Base-by-base conservation (phyloP, 2,113 vertebrate genomes). In the Hylia prasina region DNA sequence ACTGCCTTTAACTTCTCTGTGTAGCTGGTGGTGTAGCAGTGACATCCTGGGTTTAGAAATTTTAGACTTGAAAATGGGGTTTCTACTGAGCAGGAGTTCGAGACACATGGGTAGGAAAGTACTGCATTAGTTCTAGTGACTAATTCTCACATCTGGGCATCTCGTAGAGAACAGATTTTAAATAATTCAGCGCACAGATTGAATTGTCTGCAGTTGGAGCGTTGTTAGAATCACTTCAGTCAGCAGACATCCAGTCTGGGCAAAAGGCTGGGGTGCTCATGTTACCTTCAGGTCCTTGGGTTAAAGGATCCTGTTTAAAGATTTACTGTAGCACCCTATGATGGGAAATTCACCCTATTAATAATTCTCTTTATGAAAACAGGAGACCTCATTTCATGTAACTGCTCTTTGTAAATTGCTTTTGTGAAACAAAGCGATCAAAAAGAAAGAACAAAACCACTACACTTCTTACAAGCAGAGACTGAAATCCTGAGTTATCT, bases 241-340 rank as follows among this genome's bases (percentile, higher is more conserved):
- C 96, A 97, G 97, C 96, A 97, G 97, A 94, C 95, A 96, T 86
- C 69, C 92, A 93, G 97, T 82, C 97, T 97, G 90, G 93, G 94
- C 90, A 89, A 78, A 87, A 92, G 93, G 87, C 90, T 83, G 33
- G 65, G 66, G 40, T 86, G 70, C 92, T 93, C 57, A 15, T 50
- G 78, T 95, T 97, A 96, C 87, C 94, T 95, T 94, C 91, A 85
- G 91, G 90, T 91, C 88, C 72, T 96, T 84, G 94, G 89, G 92
- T 95, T 91, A 89, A 94, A 93, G 89, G 73, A 65, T 84, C 40
- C 65, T 80, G 63, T 71, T 86, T 82, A 87, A 94, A 97, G 92
- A 89, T 88, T 84, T 87, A 80, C 81, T 88, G 65, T 57, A 57
- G 94, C 79, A 69, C 58, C 31, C 11, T 61, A 7, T 82, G 93